Evolutionary conservation across 2,797 vertebrate genomes (phyloP).

Genomic region (Pteronotus mesoamericanus): DNA sequence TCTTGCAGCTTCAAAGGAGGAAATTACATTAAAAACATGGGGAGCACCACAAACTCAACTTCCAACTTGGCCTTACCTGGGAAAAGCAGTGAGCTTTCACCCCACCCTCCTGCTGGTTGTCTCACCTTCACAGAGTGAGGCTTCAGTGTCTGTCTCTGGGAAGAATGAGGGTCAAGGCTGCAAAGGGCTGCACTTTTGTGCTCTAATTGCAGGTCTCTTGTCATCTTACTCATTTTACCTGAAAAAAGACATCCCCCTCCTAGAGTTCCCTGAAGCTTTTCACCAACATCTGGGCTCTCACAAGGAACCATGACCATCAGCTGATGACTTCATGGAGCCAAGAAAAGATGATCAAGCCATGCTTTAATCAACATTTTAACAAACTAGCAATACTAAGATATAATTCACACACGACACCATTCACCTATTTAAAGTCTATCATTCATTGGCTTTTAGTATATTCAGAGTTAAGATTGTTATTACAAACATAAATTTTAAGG

Average conservation of each 20-base stretch:
- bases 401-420: not conserved
- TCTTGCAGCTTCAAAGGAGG: not conserved
- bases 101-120: not conserved
- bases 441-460: not conserved
- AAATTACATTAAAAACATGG: not conserved
- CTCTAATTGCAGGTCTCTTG: not conserved
- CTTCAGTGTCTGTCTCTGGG: not conserved
- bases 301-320: not conserved
- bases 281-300: not conserved
- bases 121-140: not conserved
- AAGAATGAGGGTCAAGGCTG: not conserved
- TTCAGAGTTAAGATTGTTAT: not conserved
- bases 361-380: not conserved
- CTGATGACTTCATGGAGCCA: not conserved
- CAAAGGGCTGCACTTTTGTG: not conserved
- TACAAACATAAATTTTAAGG: not conserved
- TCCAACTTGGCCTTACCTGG: not conserved
- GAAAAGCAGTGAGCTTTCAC: not conserved
- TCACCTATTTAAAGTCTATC: not conserved
- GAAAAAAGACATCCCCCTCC: not conserved
- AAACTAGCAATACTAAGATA: not conserved
- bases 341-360: constrained; percentile 10
- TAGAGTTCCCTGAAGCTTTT: not conserved
- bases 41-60: not conserved
- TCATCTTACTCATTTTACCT: not conserved